Evolutionary conservation across 2,113 vertebrate genomes (phyloP).

Genomic region (Phasianus colchicus): DNA sequence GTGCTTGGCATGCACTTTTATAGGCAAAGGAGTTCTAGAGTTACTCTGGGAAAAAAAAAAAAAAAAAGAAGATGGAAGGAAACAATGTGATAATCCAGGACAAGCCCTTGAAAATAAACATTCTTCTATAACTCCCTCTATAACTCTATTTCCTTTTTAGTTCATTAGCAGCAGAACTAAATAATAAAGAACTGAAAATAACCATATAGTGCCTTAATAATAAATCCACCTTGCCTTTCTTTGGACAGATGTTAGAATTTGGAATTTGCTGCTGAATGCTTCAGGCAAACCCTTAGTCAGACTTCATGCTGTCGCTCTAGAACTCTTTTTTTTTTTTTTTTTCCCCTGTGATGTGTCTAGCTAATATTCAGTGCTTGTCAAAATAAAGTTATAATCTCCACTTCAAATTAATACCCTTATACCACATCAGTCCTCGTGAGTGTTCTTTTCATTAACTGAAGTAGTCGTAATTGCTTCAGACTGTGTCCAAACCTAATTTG

Average conservation of each 20-base stretch:
- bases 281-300: slow-evolving; percentile 14
- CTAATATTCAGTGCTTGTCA: slow-evolving; percentile 54
- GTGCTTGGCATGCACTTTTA: neutral
- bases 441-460: slow-evolving; percentile 45
- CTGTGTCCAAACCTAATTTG: slow-evolving; percentile 46
- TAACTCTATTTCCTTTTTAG: neutral
- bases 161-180: neutral
- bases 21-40: neutral
- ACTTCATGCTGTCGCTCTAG: neutral
- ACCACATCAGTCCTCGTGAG: slow-evolving; percentile 33
- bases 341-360: slow-evolving; percentile 1
- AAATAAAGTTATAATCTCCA: slow-evolving; percentile 63
- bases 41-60: neutral
- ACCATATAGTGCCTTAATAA: neutral
- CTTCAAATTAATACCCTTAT: slow-evolving; percentile 65
- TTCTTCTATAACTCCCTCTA: neutral
- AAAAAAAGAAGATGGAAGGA: neutral
- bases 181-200: neutral
- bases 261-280: slow-evolving; percentile 33
- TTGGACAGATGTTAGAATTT: slow-evolving; percentile 33
- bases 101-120: neutral
- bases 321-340: slow-evolving; percentile 6
- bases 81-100: neutral
- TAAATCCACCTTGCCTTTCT: neutral
- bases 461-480: slow-evolving; percentile 64